Evolutionary conservation across 1,140 invertebrate species (phyloP), one percentile per base, ranked within the genome.

Genomic region (Aphelinus atriplicis): DNA sequence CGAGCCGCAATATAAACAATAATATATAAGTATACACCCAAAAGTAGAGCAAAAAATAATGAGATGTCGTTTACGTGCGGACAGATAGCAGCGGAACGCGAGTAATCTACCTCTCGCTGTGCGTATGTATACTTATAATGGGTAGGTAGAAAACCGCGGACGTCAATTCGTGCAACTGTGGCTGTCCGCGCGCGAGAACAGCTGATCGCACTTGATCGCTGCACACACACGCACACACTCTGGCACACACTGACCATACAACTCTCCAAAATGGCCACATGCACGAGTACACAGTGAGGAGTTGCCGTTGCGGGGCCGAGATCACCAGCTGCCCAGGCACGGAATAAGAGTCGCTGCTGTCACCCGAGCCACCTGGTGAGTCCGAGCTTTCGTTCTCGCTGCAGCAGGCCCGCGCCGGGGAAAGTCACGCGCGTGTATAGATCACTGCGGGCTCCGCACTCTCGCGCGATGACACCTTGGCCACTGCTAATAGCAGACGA

Each of bases 401-500:
- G 26, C 26, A 26, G 26, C 26, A 26, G 26, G 26, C 26, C 26
- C 26, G 26, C 26, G 26, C 26, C 26, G 26, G 26, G 26, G 26
- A 26, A 26, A 26, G 26, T 26, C 26, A 26, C 26, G 26, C 26
- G 26, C 26, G 26, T 26, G 26, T 26, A 26, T 26, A 26, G 26
- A 26, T 26, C 26, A 26, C 26, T 26, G 26, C 26, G 26, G 26
- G 26, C 26, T 26, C 26, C 26, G 26, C 26, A 26, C 26, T 69
- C 61, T 7, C 57, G 3, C 58, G 42, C 63, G 81, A 78, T 83
- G 81, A 84, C 81, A 80, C 81, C 76, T 83, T 75, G 70, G 57
- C 71, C 78, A 79, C 73, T 45, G 75, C 64, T 80, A 74, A 76
- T 81, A 82, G 81, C 81, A 84, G 83, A 84, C 81, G 80, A 26